Evolutionary conservation across 2,113 vertebrate species (phyloP).

Genomic region (Cryptomyrus ogoouensis): DNA sequence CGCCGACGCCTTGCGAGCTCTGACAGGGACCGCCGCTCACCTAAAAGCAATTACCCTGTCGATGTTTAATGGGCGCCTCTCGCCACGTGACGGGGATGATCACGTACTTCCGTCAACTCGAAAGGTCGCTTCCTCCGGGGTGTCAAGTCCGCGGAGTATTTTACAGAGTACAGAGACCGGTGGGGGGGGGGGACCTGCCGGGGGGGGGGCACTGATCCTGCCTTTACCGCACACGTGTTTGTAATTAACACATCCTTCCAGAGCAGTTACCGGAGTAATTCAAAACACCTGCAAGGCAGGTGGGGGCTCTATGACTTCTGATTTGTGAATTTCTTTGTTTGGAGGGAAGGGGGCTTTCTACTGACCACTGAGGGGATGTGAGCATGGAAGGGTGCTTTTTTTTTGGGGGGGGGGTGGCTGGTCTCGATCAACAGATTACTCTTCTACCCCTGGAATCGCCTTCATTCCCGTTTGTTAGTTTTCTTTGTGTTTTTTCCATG

Average conservation of each 20-base stretch:
- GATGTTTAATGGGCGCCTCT: constrained; percentile 45
- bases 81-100: not conserved
- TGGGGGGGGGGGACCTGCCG: not conserved
- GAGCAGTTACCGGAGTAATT: constrained; percentile 37
- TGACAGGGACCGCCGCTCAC: constrained; percentile 29
- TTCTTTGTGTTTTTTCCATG: not conserved
- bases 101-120: not conserved
- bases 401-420: not conserved
- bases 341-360: not conserved
- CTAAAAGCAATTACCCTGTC: constrained; percentile 63
- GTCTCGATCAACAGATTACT: constrained; percentile 8
- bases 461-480: constrained; percentile 28
- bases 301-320: constrained; percentile 28
- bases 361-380: constrained; percentile 11
- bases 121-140: not conserved
- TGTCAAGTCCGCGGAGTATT: constrained; percentile 27
- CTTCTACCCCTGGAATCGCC: not conserved
- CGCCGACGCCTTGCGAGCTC: constrained; percentile 36
- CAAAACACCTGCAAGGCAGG: constrained; percentile 37
- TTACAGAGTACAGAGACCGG: constrained; percentile 25
- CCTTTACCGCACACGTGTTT: constrained; percentile 39
- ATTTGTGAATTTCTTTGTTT: constrained; percentile 31
- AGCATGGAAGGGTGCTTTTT: not conserved
- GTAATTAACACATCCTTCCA: constrained; percentile 40
- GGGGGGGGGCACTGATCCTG: constrained; percentile 24